These are phyloP conservation scores for Campoplex nolae DNA, from an alignment of 2,888 invertebrate species.

Conservation along the genomic window DNA sequence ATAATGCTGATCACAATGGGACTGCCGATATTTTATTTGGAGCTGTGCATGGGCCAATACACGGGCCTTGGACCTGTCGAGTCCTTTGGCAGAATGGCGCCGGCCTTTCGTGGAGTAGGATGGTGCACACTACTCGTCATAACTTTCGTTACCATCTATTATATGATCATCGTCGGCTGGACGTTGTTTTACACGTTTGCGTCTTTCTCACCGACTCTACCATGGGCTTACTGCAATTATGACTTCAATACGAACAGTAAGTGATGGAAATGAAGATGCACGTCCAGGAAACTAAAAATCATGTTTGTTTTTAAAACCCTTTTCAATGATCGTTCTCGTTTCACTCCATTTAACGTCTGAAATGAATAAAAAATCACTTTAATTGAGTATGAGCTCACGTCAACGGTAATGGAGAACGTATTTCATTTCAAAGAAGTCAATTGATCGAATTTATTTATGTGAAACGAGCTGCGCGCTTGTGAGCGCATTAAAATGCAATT, in stretches of 20 bases:
- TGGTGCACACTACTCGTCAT: constrained; percentile 90
- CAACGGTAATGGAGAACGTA: neutral
- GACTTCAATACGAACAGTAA: constrained; percentile 87
- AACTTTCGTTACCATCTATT: constrained; percentile 90
- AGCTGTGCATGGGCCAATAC: constrained; percentile 92
- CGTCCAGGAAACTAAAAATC: neutral
- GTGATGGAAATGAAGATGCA: constrained; percentile 75
- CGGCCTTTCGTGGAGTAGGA: constrained; percentile 86
- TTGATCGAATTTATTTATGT: neutral
- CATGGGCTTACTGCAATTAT: constrained; percentile 90
- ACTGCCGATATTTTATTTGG: constrained; percentile 92
- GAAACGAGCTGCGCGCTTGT: neutral
- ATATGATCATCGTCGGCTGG: constrained; percentile 93
- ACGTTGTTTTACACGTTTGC: constrained; percentile 91
- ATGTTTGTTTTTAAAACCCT: neutral
- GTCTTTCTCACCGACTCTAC: constrained; percentile 88
- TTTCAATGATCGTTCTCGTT: neutral
- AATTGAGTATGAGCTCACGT: neutral
- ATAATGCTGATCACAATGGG: constrained; percentile 91
- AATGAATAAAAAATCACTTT: neutral
- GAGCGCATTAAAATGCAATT: neutral
- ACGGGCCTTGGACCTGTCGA: constrained; percentile 90
- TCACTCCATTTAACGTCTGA: neutral
- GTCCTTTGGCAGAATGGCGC: constrained; percentile 88
- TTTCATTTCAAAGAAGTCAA: neutral